A percentile compares a stretch with the other conserved stretches of the same genome.
Conservation (phyloP, 2,888 invertebrate genomes). For the Frankliniella intonsa region DNA sequence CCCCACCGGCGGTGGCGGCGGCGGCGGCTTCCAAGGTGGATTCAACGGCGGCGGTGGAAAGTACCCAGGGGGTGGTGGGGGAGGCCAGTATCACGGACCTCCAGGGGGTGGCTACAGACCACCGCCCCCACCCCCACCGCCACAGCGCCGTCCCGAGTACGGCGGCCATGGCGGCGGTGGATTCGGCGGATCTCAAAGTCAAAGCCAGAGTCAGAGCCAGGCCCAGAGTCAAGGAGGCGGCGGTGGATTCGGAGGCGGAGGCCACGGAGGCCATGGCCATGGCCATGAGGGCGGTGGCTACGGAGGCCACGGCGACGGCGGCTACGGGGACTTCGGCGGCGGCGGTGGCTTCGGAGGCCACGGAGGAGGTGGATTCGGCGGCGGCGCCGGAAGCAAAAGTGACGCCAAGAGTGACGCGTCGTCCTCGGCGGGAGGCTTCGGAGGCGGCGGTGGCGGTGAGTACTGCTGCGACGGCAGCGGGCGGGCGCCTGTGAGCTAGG, state of each 20-base stretch:
- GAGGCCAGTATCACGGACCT: neutral
- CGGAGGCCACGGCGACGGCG: neutral
- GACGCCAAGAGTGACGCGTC: no score
- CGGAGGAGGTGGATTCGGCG: neutral
- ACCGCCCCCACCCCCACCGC: no score
- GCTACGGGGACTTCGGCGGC: neutral
- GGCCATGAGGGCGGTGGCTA: neutral
- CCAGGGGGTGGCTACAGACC: no score
- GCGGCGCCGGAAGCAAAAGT: neutral
- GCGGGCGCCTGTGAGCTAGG: neutral
- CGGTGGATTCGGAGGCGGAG: neutral
- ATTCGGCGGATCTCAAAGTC: neutral
- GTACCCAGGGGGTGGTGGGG: neutral
- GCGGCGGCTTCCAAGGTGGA: neutral
- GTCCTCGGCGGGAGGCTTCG: neutral
- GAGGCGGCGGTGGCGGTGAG: neutral
- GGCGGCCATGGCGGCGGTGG: neutral
- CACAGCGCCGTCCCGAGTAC: no score
- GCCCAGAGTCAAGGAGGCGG: neutral
- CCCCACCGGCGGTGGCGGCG: neutral
- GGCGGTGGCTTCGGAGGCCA: neutral
- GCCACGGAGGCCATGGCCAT: neutral
- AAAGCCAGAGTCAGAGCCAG: conserved; percentile 3
- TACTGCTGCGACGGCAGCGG: neutral
- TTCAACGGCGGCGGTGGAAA: neutral